phyloP scores from a whole-genome alignment of 2,113 vertebrate genomes.

The Rhinoptilus africanus region DNA sequence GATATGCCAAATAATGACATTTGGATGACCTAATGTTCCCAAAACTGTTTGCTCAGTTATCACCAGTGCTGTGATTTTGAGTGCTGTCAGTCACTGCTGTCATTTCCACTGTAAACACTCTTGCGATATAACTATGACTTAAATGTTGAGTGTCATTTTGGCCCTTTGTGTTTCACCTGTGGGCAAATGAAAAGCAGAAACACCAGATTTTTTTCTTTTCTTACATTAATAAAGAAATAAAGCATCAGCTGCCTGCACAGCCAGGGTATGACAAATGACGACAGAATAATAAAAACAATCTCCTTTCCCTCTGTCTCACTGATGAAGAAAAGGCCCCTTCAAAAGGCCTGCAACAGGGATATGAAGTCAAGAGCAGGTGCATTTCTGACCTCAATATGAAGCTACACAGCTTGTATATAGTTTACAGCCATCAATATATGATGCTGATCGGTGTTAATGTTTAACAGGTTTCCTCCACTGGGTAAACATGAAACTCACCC shows the following conservation, averaged over 20 bases:
- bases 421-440: not conserved
- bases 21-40: constrained; percentile 16
- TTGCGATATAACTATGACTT: constrained; percentile 23
- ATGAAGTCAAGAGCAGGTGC: not conserved
- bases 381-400: not conserved
- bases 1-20: constrained; percentile 34
- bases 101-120: not conserved
- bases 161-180: not conserved
- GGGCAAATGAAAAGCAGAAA: constrained; percentile 36
- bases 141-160: constrained; percentile 42
- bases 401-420: not conserved
- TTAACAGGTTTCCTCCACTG: not conserved
- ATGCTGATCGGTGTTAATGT: not conserved
- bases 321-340: not conserved
- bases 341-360: not conserved
- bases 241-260: not conserved
- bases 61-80: constrained; percentile 3
- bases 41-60: constrained; percentile 22
- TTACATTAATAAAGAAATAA: constrained; percentile 1
- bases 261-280: not conserved
- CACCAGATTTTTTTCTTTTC: not conserved
- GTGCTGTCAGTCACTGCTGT: not conserved
- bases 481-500: not conserved
- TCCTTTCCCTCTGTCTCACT: not conserved
- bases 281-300: not conserved